Base-by-base conservation (phyloP, 1,140 invertebrate genomes). In the Ylistrum balloti region DNA sequence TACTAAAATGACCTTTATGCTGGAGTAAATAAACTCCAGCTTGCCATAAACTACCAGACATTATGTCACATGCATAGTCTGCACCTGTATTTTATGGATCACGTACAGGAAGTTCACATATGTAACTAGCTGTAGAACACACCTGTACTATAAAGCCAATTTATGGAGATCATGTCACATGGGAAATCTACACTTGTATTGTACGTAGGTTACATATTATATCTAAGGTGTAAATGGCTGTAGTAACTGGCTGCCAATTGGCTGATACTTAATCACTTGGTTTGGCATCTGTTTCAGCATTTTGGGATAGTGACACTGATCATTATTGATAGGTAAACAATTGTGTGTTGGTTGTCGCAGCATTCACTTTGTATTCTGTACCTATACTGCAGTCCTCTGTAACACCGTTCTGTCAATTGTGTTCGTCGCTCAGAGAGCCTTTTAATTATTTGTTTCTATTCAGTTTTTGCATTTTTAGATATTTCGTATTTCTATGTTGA, bases 261-360 rank as follows among this genome's bases (percentile, higher is more conserved):
- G n/a, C 22, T n/a, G 56, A 28, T 74, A 28, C 22, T 74, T 74
- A 74, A 74, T 17, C 56, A 74, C 56, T 87, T 89, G 86, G 86
- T 38, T 87, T 89, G 88, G 87, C 86, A 88, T 90, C 86, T 92
- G 33, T 92, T 92, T 92, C 93, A 93, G 93, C 93, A 88, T 93
- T 94, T 94, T 93, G 94, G 93, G 93, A 94, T 93, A 94, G 94
- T 94, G 93, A 92, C 41, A 92, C 91, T 89, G 91, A 92, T 86
- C 91, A 94, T 92, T 92, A 92, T 90, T 93, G 56, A 74, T 74
- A 94, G 94, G 94, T 93, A 93, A 93, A 85, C 38, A 85, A 45
- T 88, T 90, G 38, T 88, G 45, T 89, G 86, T 90, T 89, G n/a
- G 56, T 74, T 85, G 56, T 89, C 88, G 45, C 85, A 86, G 86